Base-by-base conservation (phyloP, 2,113 vertebrate genomes). In the Oncorhynchus mykiss region DNA sequence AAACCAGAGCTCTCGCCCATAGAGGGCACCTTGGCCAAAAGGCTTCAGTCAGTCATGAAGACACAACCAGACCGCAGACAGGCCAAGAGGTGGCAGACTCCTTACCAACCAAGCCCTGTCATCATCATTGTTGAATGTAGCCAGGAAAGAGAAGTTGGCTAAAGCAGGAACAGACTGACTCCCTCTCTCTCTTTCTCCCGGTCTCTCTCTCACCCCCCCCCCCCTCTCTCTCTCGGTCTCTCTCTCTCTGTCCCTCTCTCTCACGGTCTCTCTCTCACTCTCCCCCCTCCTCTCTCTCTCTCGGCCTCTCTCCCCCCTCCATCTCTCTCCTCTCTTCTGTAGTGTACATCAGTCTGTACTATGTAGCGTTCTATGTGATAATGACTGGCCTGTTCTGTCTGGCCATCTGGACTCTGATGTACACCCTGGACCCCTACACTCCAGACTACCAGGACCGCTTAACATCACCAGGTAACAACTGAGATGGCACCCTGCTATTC, bases 341-440 rank as follows among this genome's bases (percentile, higher is more conserved):
- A 98, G 96, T 96, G 72, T 96, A 95, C 94, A 97, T 98, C 91
- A 96, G 93, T 79, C 89, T 96, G 65, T 98, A 97, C 80, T 97
- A 97, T 5, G 87, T 92, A 73, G 96, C 93, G 34, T 98, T 97
- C 92, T 97, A 97, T 0, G 85, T 94, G 84, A 93, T 96, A 85
- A 95, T 97, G 92, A 92, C 93, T 0, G 87, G 80, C 6, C 77
- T 97, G 70, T 97, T 98, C 0, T 88, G 90, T 1, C 89, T 98
- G 77, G 90, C 91, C 79, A 87, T 97, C 78, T 98, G 93, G 5
- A 89, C 80, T 3, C 87, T 98, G 29, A 94, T 97, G 95, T 90
- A 84, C 76, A 97, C 96, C 0, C 4, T 97, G 3, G 88, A 90
- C 78, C 95, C 96, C 0, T 96, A 97, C 0, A 84, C 90, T 0